A percentile compares a stretch with the other conserved stretches of the same genome.
Evolutionary conservation across 2,797 vertebrate genomes (phyloP).

Genomic region (Enteromius thamalakanensis): DNA sequence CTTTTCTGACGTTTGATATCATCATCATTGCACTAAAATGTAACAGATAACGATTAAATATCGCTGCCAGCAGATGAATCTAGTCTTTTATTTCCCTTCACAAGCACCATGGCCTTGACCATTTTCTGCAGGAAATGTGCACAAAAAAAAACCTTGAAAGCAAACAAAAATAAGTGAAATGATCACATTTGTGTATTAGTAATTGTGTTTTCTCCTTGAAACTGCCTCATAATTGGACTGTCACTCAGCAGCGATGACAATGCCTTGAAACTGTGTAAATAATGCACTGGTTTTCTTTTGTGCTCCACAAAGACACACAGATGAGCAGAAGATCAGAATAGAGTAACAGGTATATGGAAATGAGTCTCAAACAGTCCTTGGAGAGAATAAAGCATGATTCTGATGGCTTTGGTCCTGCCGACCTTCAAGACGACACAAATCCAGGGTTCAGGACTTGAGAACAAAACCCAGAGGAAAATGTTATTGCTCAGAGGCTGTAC

Average conservation of each 20-base stretch:
- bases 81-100: not conserved
- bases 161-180: conserved; percentile 37
- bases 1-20: not conserved
- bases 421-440: not conserved
- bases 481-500: not conserved
- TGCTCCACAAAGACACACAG: not conserved
- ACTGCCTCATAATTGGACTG: conserved; percentile 53
- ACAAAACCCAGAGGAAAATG: not conserved
- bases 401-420: not conserved
- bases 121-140: too few relatives aligned
- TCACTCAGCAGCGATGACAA: conserved; percentile 35
- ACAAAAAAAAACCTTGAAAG: conserved; percentile 15
- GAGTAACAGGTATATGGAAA: not conserved
- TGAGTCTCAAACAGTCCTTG: not conserved
- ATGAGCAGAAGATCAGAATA: not conserved
- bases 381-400: not conserved
- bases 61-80: not conserved
- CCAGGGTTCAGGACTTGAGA: not conserved
- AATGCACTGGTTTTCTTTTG: not conserved
- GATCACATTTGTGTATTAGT: conserved; percentile 25
- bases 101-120: not conserved
- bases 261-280: conserved; percentile 13
- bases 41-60: not conserved
- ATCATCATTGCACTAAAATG: not conserved
- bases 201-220: conserved; percentile 52